Conservation (phyloP, 2,888 invertebrate genomes). For the Cerastis rubricosa region DNA sequence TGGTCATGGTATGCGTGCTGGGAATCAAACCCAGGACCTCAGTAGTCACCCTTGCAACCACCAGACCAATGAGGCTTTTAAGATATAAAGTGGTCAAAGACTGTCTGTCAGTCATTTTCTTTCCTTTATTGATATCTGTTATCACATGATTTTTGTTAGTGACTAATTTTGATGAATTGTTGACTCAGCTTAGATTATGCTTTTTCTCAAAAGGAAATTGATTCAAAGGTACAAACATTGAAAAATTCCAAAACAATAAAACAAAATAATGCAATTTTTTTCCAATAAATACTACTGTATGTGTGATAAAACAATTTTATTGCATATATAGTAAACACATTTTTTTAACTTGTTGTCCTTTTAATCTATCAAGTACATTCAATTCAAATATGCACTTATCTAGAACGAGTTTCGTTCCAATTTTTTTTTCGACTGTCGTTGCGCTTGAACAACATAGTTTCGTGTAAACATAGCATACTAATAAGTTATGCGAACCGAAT, state of each 20-base stretch:
- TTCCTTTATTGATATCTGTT: neutral
- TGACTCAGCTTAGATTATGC: neutral
- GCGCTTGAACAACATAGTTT: slow-evolving; percentile 28
- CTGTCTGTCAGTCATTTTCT: neutral
- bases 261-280: neutral
- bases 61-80: neutral
- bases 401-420: slow-evolving; percentile 10
- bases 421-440: slow-evolving; percentile 11
- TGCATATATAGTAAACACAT: neutral
- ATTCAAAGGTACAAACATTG: neutral
- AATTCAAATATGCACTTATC: neutral
- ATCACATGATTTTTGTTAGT: neutral
- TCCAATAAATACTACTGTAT: neutral
- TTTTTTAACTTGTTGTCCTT: neutral
- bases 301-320: neutral
- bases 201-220: neutral
- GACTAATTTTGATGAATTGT: neutral
- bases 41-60: neutral
- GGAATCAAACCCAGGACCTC: neutral
- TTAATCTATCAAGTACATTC: slow-evolving; percentile 10
- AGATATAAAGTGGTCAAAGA: neutral
- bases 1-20: too few relatives aligned
- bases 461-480: slow-evolving; percentile 29
- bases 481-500: slow-evolving; percentile 29
- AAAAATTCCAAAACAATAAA: neutral